Conservation (phyloP, 1,140 invertebrate genomes). For the Drosophila lini region DNA sequence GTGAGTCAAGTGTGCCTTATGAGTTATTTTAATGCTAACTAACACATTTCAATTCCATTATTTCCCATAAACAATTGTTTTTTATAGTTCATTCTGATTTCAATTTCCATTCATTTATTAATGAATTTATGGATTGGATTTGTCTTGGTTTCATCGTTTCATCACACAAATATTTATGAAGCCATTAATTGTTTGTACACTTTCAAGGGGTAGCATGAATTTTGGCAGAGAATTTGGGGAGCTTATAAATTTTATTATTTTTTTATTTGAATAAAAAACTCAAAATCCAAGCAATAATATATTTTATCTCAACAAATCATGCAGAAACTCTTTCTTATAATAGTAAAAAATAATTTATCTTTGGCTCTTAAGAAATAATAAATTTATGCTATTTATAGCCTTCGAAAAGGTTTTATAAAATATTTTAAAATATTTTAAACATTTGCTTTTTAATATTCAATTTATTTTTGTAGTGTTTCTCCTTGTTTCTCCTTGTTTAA, state of each 20-base stretch:
- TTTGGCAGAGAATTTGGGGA: too few species aligned
- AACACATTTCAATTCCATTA: constrained; percentile 10
- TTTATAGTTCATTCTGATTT: constrained; percentile 41
- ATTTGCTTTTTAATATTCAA: neutral
- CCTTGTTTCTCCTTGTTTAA: neutral
- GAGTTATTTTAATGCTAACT: constrained; percentile 6
- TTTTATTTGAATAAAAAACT: neutral
- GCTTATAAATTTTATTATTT: neutral
- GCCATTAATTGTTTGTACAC: constrained; percentile 30
- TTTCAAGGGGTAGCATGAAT: constrained; percentile 1
- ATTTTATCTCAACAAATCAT: neutral
- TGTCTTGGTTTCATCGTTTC: constrained; percentile 35
- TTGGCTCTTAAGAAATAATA: too few species aligned
- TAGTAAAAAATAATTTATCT: too few species aligned
- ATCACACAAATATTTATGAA: constrained; percentile 42
- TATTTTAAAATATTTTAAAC: neutral
- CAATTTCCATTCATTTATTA: constrained; percentile 46
- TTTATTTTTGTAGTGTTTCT: neutral
- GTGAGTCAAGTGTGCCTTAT: constrained; percentile 51
- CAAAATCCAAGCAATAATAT: neutral
- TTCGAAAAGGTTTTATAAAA: neutral
- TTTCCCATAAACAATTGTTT: constrained; percentile 34
- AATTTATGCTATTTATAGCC: too few species aligned
- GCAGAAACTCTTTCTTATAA: too few species aligned
- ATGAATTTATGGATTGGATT: constrained; percentile 49